Evolutionary conservation across 92 coral and sea anemone species (phyloP).

Genomic region (Pocillopora meandrina): DNA sequence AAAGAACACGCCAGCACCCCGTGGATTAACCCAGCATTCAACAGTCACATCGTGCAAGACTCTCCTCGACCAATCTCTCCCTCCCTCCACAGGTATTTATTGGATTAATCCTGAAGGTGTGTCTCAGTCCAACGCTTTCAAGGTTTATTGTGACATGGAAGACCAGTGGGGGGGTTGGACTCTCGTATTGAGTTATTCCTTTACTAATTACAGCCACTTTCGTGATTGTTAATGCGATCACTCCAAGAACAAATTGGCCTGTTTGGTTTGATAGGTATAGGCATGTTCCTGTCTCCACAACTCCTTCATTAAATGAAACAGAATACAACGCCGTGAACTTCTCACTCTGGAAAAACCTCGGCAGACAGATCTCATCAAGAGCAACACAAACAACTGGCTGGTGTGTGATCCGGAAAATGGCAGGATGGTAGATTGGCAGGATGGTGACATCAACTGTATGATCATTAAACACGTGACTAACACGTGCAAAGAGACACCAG

Average conservation of each 20-base stretch:
- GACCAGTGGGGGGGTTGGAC: conserved; percentile 46
- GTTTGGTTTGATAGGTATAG: too few relatives aligned
- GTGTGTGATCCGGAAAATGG: conserved; percentile 58
- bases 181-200: conserved; percentile 27
- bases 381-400: conserved; percentile 75
- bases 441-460: too few relatives aligned
- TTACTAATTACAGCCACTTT: neutral
- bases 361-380: conserved; percentile 62
- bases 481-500: neutral
- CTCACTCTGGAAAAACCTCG: conserved; percentile 58
- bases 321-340: conserved; percentile 42
- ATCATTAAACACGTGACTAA: too few relatives aligned
- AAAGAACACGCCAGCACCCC: too few relatives aligned
- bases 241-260: conserved; percentile 27
- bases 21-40: too few relatives aligned
- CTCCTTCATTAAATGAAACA: conserved; percentile 43
- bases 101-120: conserved; percentile 64
- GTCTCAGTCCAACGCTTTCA: conserved; percentile 40
- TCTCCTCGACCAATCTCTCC: neutral
- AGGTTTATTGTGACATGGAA: conserved; percentile 61
- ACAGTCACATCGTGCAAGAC: conserved; percentile 9
- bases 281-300: conserved; percentile 17
- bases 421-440: conserved; percentile 21
- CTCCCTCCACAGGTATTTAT: conserved; percentile 27
- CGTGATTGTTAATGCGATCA: conserved; percentile 1